Conservation (phyloP, 2,113 vertebrate genomes). For the Pelodiscus sinensis region DNA sequence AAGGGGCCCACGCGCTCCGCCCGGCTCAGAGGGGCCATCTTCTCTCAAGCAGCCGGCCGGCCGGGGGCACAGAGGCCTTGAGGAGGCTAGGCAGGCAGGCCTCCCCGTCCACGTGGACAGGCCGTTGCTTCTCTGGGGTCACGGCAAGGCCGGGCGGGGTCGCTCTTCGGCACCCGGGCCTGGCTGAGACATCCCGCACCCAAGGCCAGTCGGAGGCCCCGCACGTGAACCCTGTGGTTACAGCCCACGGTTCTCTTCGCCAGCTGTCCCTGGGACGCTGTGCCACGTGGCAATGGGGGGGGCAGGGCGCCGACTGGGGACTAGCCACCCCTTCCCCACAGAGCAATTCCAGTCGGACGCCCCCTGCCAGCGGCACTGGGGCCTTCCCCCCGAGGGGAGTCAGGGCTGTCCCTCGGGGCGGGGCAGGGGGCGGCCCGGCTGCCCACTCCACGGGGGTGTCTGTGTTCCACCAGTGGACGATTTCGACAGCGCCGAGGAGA, state of each 20-base stretch:
- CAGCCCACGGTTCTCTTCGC: not conserved
- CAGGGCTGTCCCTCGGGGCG: not conserved
- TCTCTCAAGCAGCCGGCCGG: too few species aligned
- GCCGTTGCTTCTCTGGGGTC: not conserved
- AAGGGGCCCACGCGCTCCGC: slow-evolving; percentile 26
- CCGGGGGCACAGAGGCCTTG: too few species aligned
- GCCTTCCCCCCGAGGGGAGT: too few species aligned
- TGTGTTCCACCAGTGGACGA: slow-evolving; percentile 77
- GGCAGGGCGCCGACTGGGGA: fast-evolving
- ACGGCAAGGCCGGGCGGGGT: too few species aligned
- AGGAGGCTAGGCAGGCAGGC: not conserved
- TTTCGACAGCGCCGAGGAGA: slow-evolving; percentile 77
- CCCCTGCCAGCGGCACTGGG: not conserved
- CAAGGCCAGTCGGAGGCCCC: not conserved
- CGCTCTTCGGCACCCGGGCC: too few species aligned
- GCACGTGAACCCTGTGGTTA: not conserved
- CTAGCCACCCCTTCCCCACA: not conserved
- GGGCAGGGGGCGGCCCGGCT: not conserved
- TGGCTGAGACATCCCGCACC: not conserved
- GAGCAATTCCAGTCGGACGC: not conserved
- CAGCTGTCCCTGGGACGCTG: not conserved
- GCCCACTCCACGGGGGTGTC: not conserved
- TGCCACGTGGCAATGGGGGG: not conserved
- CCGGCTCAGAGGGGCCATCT: not conserved
- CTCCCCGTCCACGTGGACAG: not conserved